Percentiles rank a stretch among this genome's conserved stretches.
Evolutionary conservation across 2,888 invertebrate genomes (phyloP).

Genomic region (Nomada ferruginata): DNA sequence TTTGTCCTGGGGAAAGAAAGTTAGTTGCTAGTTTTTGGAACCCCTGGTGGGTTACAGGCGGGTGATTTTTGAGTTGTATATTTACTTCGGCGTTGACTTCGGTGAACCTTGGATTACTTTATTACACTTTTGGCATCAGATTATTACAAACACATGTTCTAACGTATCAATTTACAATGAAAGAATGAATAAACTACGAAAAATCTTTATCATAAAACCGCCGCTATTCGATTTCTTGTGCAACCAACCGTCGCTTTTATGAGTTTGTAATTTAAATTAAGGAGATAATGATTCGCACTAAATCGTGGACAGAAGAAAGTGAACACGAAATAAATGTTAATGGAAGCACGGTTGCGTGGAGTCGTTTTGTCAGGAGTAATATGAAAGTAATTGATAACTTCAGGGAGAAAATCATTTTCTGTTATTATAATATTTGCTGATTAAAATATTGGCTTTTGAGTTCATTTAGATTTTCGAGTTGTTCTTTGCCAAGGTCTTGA

Average conservation of each 20-base stretch:
- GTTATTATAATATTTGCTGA: no score
- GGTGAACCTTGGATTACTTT: no score
- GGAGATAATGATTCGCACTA: background rate
- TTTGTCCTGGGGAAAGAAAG: background rate
- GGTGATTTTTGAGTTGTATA: background rate
- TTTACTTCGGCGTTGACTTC: background rate
- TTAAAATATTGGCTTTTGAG: no score
- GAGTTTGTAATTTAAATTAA: background rate
- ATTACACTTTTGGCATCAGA: slow-evolving; percentile 26
- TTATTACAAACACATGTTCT: slow-evolving; percentile 40
- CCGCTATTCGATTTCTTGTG: slow-evolving; percentile 55
- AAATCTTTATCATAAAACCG: slow-evolving; percentile 65
- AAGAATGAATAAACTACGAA: slow-evolving; percentile 50
- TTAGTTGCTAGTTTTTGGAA: background rate
- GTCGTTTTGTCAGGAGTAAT: no score
- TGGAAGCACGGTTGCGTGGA: no score
- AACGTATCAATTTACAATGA: slow-evolving; percentile 27
- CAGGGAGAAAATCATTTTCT: no score
- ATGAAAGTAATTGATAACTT: no score
- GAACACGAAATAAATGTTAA: background rate
- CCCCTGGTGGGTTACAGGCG: background rate
- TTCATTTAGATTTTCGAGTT: no score
- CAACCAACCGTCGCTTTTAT: slow-evolving; percentile 40
- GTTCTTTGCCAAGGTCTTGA: no score
- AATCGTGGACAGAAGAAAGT: background rate